These are phyloP conservation scores for Clavelina lepadiformis DNA, from an alignment of 23 tunicate genomes.

Conservation along the genomic window DNA sequence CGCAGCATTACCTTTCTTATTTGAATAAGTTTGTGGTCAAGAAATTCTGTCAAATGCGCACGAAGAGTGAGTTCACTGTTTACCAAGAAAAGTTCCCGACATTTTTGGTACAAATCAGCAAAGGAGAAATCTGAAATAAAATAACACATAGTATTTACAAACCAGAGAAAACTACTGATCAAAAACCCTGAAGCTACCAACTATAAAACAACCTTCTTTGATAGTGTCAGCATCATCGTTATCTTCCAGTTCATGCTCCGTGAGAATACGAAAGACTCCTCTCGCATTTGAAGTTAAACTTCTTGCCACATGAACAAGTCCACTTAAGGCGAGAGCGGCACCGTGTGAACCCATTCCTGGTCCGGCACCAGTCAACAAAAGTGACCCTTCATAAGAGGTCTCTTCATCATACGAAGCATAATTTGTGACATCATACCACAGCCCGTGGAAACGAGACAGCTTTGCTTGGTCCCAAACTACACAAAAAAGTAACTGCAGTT, in stretches of 20 bases:
- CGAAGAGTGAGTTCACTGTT: conserved; percentile 81
- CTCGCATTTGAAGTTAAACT: conserved; percentile 79
- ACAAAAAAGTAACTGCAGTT: too few species aligned
- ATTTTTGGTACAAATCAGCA: conserved; percentile 68
- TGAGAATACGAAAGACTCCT: conserved; percentile 60
- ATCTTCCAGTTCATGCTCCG: conserved; percentile 48
- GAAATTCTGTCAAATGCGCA: conserved; percentile 77
- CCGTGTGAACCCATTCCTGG: conserved; percentile 43
- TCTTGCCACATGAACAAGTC: conserved; percentile 67
- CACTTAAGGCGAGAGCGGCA: conserved; percentile 69
- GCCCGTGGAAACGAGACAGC: conserved; percentile 48
- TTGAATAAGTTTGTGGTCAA: conserved; percentile 71
- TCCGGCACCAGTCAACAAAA: conserved; percentile 39
- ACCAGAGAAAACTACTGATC: too few species aligned
- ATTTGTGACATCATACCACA: conserved; percentile 78
- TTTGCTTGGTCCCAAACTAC: conserved; percentile 74
- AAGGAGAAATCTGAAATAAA: conserved; percentile 51
- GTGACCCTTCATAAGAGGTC: conserved; percentile 80
- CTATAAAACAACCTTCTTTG: too few species aligned
- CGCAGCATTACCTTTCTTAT: conserved; percentile 52
- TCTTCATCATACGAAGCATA: conserved; percentile 58
- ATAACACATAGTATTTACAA: too few species aligned
- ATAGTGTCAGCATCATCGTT: too few species aligned
- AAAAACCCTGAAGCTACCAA: too few species aligned
- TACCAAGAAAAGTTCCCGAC: conserved; percentile 69